Conservation (phyloP, 2,888 invertebrate genomes). For the Andrena chrysosceles region DNA sequence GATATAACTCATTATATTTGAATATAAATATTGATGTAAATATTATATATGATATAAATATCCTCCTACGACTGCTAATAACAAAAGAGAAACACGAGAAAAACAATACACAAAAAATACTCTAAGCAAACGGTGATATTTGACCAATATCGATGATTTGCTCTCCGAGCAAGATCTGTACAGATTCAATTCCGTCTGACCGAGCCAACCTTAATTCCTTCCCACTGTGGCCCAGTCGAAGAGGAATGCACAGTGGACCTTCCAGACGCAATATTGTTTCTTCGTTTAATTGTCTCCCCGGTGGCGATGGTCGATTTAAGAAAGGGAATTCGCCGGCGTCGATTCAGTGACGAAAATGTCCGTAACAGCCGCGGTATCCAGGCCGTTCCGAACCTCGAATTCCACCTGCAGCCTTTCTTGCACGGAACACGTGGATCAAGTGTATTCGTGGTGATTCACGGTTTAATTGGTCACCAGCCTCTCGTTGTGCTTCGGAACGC, state of each 20-base stretch:
- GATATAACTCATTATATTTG: too few species aligned
- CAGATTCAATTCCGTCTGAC: background rate
- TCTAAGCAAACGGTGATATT: background rate
- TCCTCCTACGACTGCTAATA: too few species aligned
- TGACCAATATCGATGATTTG: background rate
- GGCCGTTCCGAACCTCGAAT: slow-evolving; percentile 54
- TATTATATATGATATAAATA: too few species aligned
- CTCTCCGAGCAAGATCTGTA: background rate
- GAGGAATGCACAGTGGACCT: slow-evolving; percentile 47
- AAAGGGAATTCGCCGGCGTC: slow-evolving; percentile 27
- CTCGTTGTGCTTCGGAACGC: slow-evolving; percentile 54
- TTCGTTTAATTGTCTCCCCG: slow-evolving; percentile 71
- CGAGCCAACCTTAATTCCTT: slow-evolving; percentile 19
- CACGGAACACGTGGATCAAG: slow-evolving; percentile 53
- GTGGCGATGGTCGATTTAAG: slow-evolving; percentile 32
- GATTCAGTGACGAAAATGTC: slow-evolving; percentile 57
- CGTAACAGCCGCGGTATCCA: slow-evolving; percentile 45
- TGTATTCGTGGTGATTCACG: slow-evolving; percentile 38
- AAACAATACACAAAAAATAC: background rate
- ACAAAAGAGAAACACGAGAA: background rate
- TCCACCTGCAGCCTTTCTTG: slow-evolving; percentile 60
- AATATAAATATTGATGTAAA: too few species aligned
- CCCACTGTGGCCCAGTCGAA: background rate
- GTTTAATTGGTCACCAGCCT: slow-evolving; percentile 62
- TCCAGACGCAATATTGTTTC: slow-evolving; percentile 69